A percentile compares a stretch with the other conserved stretches of the same genome.
Conservation (phyloP, 2,113 vertebrate genomes). For the Pluvianellus socialis region DNA sequence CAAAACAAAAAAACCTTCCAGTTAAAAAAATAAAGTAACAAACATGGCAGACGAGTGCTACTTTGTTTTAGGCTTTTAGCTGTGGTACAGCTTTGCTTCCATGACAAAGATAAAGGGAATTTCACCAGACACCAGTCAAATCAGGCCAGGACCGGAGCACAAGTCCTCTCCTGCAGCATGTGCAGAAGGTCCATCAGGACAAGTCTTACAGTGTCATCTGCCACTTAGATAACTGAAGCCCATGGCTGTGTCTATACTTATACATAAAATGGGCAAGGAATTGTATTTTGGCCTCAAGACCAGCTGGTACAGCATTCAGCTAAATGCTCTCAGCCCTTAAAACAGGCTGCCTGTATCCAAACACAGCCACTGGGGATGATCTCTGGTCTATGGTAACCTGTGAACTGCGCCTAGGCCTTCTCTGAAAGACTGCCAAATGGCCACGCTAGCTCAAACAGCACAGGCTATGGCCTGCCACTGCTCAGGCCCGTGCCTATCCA, state of each 20-base stretch:
- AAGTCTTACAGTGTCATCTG: background rate
- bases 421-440: background rate
- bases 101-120: background rate
- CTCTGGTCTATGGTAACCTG: background rate
- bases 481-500: no score
- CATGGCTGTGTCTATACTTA: background rate
- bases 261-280: background rate
- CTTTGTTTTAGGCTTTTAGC: background rate
- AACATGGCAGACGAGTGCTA: background rate
- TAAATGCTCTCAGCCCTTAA: background rate
- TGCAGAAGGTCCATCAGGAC: background rate
- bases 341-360: background rate
- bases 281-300: background rate
- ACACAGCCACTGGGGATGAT: background rate
- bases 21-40: background rate
- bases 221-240: background rate
- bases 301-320: background rate
- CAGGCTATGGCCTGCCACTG: background rate
- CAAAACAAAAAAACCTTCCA: background rate
- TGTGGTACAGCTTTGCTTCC: background rate
- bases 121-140: background rate
- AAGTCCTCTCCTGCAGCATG: background rate
- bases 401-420: rapidly evolving
- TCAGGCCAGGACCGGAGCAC: background rate
- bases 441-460: background rate